phyloP scores from a whole-genome alignment of 1,140 invertebrate genomes.

The Brachionus manjavacas region DNA sequence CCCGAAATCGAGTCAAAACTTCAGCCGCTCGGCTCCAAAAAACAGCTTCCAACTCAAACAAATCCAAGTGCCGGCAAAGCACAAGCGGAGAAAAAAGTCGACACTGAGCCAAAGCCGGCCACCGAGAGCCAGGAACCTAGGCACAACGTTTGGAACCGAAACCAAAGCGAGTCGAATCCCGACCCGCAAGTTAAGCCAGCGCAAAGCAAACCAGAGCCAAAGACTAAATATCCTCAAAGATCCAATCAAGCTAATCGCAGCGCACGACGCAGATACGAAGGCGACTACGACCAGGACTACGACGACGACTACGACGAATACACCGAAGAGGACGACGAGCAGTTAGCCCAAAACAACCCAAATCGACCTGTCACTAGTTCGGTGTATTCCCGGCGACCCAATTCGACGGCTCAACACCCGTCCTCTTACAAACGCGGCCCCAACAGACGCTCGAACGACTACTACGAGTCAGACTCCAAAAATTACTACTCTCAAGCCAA shows the following conservation, averaged over 20 bases:
- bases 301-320: background rate
- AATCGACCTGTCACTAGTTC: background rate
- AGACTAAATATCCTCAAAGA: background rate
- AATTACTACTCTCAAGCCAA: background rate
- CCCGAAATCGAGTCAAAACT: conserved; percentile 39
- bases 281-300: background rate
- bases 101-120: background rate
- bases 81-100: background rate
- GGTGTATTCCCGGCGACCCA: background rate
- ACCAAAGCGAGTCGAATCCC: background rate
- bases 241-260: background rate
- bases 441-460: background rate
- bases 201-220: background rate
- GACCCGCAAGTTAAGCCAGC: background rate
- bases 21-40: background rate
- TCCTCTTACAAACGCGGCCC: background rate
- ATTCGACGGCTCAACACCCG: background rate
- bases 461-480: background rate
- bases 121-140: background rate
- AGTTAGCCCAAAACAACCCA: background rate
- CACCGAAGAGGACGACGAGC: background rate
- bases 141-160: background rate
- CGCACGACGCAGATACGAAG: background rate
- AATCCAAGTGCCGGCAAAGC: background rate
- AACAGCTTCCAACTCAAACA: background rate